phyloP scores from a whole-genome alignment of 2,113 vertebrate genomes.

The Ahaetulla prasina region DNA sequence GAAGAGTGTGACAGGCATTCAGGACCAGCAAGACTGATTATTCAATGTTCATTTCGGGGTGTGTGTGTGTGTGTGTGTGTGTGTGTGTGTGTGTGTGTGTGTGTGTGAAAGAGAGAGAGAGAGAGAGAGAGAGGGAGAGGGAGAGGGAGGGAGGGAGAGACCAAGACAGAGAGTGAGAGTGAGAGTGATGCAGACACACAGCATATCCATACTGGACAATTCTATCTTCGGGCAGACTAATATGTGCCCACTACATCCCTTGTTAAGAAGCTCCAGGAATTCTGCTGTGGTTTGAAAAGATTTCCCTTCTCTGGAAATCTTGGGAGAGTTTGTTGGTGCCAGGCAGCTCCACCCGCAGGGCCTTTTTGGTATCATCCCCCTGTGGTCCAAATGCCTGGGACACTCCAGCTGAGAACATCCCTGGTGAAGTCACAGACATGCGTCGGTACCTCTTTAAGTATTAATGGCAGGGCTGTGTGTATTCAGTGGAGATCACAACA shows the following conservation, averaged over 20 bases:
- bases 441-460: neutral
- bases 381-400: neutral
- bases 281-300: neutral
- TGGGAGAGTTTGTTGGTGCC: neutral
- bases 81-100: no score
- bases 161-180: no score
- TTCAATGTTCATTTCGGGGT: neutral
- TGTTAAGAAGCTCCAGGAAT: neutral
- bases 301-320: neutral
- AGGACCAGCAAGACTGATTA: neutral
- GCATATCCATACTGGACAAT: neutral
- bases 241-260: no score
- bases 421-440: neutral
- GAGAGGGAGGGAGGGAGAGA: no score
- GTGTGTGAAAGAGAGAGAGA: no score
- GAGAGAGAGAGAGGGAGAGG: no score
- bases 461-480: neutral
- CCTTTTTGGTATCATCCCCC: neutral
- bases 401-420: neutral
- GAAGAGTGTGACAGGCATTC: neutral
- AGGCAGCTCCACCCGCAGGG: neutral
- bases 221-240: no score
- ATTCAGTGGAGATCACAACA: neutral
- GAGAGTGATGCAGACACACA: neutral
- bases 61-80: no score